These are phyloP conservation scores for Hypsibius dujardini DNA, from an alignment of 1,140 invertebrate species.

Conservation along the genomic window DNA sequence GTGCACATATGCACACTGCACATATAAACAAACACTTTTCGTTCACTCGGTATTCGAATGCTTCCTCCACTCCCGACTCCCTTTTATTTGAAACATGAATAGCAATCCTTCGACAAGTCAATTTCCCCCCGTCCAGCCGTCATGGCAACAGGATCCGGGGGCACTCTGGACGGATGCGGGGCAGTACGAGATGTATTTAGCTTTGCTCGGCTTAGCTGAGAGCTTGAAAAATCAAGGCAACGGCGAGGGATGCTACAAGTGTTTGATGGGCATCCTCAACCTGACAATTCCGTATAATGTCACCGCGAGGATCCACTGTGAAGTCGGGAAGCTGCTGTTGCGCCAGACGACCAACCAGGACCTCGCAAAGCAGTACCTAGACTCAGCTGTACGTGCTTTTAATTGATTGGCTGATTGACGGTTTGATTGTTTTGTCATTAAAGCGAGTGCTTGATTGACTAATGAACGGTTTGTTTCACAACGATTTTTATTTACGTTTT, in stretches of 20 bases:
- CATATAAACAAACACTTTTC: no score
- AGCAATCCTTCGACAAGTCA: no score
- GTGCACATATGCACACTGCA: no score
- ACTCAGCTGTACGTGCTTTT: neutral
- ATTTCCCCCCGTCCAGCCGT: no score
- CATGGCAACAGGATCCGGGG: neutral
- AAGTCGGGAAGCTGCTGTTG: slow-evolving; percentile 14
- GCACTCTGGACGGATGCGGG: neutral
- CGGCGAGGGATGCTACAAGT: neutral
- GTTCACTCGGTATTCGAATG: no score
- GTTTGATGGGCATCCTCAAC: neutral
- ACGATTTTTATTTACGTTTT: neutral
- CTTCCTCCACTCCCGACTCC: no score
- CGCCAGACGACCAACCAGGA: neutral
- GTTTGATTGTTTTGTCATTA: neutral
- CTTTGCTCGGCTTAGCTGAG: neutral
- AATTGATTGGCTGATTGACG: neutral
- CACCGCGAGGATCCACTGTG: slow-evolving; percentile 2
- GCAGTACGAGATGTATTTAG: slow-evolving; percentile 11
- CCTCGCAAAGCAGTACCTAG: slow-evolving; percentile 8
- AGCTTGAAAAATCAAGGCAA: neutral
- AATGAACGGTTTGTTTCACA: neutral
- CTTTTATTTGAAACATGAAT: no score
- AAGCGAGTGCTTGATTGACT: neutral
- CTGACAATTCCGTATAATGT: neutral